These are phyloP conservation scores for Chitala chitala DNA, from an alignment of 2,113 vertebrate species.

Conservation along the genomic window DNA sequence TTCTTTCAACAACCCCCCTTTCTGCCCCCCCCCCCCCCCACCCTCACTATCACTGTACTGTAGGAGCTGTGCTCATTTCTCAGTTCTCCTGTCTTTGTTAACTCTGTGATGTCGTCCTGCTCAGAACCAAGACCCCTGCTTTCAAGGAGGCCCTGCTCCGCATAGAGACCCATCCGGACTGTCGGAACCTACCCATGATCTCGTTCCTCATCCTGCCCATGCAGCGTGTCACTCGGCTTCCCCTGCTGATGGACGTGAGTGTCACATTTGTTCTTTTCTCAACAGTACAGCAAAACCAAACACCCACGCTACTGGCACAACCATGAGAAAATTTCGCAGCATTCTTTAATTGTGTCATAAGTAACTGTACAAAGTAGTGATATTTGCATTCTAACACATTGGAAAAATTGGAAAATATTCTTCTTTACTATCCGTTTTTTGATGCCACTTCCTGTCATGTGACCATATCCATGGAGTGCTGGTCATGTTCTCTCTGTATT, in stretches of 20 bases:
- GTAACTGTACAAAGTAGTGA: background rate
- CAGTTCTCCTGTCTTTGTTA: no score
- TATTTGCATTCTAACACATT: background rate
- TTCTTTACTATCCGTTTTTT: background rate
- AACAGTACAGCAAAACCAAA: background rate
- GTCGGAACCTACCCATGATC: conserved; percentile 90
- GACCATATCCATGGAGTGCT: background rate
- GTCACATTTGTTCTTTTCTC: background rate
- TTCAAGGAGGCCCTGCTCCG: conserved; percentile 82
- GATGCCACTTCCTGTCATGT: background rate
- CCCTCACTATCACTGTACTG: no score
- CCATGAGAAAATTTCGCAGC: background rate
- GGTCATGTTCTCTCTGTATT: background rate
- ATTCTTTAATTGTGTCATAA: background rate
- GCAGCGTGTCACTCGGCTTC: conserved; percentile 94
- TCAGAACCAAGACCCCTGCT: conserved; percentile 68
- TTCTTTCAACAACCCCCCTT: no score
- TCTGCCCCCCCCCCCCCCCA: no score
- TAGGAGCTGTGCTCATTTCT: no score
- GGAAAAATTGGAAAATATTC: background rate
- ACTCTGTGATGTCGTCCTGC: no score
- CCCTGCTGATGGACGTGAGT: conserved; percentile 94
- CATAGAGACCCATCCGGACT: conserved; percentile 84
- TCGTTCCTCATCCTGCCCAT: conserved; percentile 98
- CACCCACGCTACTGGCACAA: background rate